These are phyloP conservation scores for Salminus brasiliensis DNA, from an alignment of 2,113 vertebrate species.

Conservation along the genomic window DNA sequence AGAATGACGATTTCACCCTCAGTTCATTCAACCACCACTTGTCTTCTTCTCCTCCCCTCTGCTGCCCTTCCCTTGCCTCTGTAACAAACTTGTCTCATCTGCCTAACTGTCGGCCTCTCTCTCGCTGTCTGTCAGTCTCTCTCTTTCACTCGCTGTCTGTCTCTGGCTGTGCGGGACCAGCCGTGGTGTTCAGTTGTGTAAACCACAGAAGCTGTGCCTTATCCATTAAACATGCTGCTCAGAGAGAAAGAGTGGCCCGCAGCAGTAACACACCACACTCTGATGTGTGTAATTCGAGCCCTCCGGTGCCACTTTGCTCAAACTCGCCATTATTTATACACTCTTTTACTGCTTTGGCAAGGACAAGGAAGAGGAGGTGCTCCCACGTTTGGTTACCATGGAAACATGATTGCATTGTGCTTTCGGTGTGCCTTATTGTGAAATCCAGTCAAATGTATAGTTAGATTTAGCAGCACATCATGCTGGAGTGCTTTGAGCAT, in stretches of 20 bases:
- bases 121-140: neutral
- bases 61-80: neutral
- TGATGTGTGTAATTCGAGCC: conserved; percentile 49
- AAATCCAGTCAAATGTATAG: neutral
- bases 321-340: conserved; percentile 55
- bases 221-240: conserved; percentile 37
- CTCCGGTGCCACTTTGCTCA: conserved; percentile 52
- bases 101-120: neutral
- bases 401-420: conserved; percentile 60
- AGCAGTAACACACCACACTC: neutral
- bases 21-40: neutral
- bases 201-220: conserved; percentile 30
- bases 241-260: neutral
- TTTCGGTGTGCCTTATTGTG: conserved; percentile 46
- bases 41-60: neutral
- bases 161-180: neutral
- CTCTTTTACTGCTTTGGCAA: conserved; percentile 9
- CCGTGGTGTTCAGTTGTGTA: conserved; percentile 23
- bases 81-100: neutral
- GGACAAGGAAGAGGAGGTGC: conserved; percentile 8
- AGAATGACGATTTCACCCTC: neutral
- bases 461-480: neutral
- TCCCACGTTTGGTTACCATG: conserved; percentile 60
- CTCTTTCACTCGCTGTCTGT: neutral
- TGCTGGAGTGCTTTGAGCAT: neutral